phyloP scores from a whole-genome alignment of 2,113 vertebrate species.

The Lagenorhynchus albirostris region DNA sequence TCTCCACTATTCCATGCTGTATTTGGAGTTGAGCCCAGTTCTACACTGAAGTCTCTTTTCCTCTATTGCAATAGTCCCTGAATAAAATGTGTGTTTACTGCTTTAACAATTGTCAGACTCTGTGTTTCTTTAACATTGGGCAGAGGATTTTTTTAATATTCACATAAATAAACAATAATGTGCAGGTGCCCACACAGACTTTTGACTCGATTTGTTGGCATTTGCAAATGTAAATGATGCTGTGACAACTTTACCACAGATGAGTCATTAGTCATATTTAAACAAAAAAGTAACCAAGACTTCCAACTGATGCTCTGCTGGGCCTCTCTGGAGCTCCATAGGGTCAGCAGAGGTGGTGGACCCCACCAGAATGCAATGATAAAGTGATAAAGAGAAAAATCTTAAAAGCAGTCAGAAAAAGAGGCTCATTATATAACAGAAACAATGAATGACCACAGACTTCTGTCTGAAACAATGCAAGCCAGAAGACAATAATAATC shows the following conservation, averaged over 20 bases:
- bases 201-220: neutral
- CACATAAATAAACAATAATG: neutral
- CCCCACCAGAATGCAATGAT: neutral
- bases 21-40: neutral
- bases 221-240: neutral
- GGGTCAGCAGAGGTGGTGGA: no score
- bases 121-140: neutral
- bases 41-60: neutral
- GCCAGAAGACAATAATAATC: constrained; percentile 7
- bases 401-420: neutral
- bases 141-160: neutral
- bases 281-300: neutral
- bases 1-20: neutral
- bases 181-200: neutral
- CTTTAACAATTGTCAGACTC: neutral
- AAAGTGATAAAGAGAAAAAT: neutral
- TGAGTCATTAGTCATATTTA: neutral
- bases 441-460: neutral
- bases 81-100: neutral
- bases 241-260: neutral
- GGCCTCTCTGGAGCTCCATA: neutral
- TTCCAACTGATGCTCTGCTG: neutral
- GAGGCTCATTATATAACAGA: neutral
- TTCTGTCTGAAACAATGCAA: neutral
- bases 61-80: neutral